A percentile compares a stretch with the other conserved stretches of the same genome.
Evolutionary conservation across 2,888 invertebrate species (phyloP).

Genomic region (Chloromyia formosa): DNA sequence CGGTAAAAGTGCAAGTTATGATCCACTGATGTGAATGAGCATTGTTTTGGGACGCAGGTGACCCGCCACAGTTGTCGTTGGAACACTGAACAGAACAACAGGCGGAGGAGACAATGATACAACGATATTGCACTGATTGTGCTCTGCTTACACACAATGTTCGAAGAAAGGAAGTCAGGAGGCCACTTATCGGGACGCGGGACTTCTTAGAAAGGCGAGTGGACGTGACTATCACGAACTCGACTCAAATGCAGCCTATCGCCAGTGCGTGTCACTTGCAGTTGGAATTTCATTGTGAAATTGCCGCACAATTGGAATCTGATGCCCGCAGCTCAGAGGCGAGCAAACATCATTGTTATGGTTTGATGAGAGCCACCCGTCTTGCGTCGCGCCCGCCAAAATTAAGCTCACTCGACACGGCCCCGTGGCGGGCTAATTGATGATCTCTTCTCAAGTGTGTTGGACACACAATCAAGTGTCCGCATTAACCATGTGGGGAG

Average conservation of each 20-base stretch:
- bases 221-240: not conserved
- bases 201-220: not conserved
- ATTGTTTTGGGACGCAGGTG: not conserved
- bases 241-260: slow-evolving; percentile 4
- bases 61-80: no score
- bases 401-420: not conserved
- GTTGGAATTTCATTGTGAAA: slow-evolving; percentile 20
- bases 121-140: not conserved
- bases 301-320: slow-evolving; percentile 10
- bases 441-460: no score
- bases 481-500: no score
- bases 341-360: slow-evolving; percentile 4
- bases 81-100: no score
- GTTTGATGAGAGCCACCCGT: slow-evolving; percentile 13
- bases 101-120: no score
- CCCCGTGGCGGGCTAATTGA: no score
- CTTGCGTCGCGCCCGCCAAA: not conserved
- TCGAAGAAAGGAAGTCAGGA: not conserved
- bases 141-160: not conserved
- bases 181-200: not conserved
- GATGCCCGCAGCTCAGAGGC: not conserved
- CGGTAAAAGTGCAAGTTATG: not conserved
- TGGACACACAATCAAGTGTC: no score
- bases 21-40: not conserved
- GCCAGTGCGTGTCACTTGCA: slow-evolving; percentile 25